These are phyloP conservation scores for Seira sanloemensis DNA, from an alignment of 2,888 invertebrate genomes.

Conservation along the genomic window DNA sequence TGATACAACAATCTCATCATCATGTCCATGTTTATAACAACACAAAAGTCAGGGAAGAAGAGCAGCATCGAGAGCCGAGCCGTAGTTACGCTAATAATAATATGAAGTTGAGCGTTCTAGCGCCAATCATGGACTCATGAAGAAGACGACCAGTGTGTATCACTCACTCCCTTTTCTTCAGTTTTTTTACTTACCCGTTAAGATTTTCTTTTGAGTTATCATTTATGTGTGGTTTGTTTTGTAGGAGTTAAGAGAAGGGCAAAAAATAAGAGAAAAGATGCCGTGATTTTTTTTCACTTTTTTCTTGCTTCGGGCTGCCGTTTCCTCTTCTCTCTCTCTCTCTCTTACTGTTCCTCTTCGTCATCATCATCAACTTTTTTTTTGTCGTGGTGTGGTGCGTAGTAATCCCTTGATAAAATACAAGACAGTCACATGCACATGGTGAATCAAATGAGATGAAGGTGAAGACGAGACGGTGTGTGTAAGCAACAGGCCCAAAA, in stretches of 20 bases:
- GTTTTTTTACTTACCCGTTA: not conserved
- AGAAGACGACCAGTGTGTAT: not conserved
- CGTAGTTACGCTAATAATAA: not conserved
- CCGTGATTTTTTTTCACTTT: not conserved
- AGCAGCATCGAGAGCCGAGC: not conserved
- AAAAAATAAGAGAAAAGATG: not conserved
- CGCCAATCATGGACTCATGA: not conserved
- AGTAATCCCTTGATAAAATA: slow-evolving; percentile 37
- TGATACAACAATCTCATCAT: slow-evolving; percentile 4
- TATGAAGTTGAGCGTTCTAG: not conserved
- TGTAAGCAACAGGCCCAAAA: not conserved
- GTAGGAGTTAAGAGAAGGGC: not conserved
- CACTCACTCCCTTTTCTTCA: not conserved
- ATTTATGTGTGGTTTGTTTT: slow-evolving; percentile 4
- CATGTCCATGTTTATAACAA: not conserved
- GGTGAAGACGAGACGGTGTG: not conserved
- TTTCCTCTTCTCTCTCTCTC: not conserved
- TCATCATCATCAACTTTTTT: slow-evolving; percentile 4
- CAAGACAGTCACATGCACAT: slow-evolving; percentile 47
- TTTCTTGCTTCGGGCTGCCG: not conserved
- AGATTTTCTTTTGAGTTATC: not conserved
- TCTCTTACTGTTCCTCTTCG: not conserved
- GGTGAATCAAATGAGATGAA: slow-evolving; percentile 23
- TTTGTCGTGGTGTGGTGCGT: not conserved
- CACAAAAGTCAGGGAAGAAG: not conserved